These are phyloP conservation scores for Tenthredo scrophulariae DNA, from an alignment of 2,888 invertebrate genomes.

Conservation along the genomic window DNA sequence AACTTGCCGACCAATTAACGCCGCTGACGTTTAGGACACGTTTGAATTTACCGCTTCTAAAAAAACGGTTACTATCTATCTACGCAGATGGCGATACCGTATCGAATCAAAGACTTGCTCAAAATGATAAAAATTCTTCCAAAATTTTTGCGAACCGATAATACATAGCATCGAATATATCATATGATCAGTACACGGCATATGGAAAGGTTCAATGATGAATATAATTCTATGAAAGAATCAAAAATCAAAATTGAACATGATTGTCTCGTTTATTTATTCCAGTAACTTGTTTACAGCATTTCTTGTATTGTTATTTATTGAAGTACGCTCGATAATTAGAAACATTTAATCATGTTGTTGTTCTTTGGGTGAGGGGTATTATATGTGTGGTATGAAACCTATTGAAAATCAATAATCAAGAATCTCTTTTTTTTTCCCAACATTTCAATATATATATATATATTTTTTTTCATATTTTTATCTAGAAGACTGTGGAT, in stretches of 20 bases:
- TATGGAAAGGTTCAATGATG: too few species aligned
- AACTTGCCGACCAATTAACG: not conserved
- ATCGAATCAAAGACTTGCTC: too few species aligned
- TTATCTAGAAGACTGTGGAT: not conserved
- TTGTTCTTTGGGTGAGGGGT: not conserved
- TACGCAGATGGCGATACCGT: too few species aligned
- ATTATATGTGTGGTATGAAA: not conserved
- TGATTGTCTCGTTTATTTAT: not conserved
- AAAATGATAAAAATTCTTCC: too few species aligned
- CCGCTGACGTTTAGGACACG: not conserved
- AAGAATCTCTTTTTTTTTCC: not conserved
- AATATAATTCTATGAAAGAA: too few species aligned
- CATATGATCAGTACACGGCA: too few species aligned
- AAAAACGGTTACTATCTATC: too few species aligned
- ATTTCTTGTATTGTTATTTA: not conserved
- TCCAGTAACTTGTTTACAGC: not conserved
- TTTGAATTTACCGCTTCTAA: constrained; percentile 15
- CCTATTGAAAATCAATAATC: not conserved
- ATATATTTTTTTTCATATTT: not conserved
- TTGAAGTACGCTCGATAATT: not conserved
- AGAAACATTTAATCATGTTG: too few species aligned
- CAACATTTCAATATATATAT: constrained; percentile 9
- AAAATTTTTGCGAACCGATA: too few species aligned
- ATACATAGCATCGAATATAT: too few species aligned
- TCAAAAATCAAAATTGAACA: not conserved